A percentile compares a stretch with the other conserved stretches of the same genome.
These are phyloP conservation scores for Eristalis tenax DNA, from an alignment of 2,888 invertebrate species.

Conservation along the genomic window DNA sequence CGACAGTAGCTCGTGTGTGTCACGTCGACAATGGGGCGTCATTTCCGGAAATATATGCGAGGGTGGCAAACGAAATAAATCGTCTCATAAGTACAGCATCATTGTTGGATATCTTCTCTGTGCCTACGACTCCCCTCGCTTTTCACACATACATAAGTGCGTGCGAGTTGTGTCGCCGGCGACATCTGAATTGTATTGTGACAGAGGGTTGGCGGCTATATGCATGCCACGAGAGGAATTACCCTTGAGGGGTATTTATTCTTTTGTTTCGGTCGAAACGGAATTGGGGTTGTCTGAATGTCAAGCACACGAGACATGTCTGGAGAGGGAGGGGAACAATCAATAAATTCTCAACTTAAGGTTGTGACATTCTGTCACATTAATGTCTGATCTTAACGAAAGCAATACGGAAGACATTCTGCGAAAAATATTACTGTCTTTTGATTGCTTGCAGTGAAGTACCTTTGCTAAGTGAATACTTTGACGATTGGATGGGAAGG, in stretches of 20 bases:
- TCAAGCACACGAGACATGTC: slow-evolving; percentile 41
- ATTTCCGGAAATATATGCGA: slow-evolving; percentile 35
- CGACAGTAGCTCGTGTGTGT: slow-evolving; percentile 16
- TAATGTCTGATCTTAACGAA: slow-evolving; percentile 5
- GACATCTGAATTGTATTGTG: slow-evolving; percentile 43
- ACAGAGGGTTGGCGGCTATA: slow-evolving; percentile 27
- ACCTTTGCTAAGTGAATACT: too few relatives aligned
- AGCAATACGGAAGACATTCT: slow-evolving; percentile 4
- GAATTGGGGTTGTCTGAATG: slow-evolving; percentile 26
- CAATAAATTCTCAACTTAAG: slow-evolving; percentile 17
- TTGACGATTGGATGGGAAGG: too few relatives aligned
- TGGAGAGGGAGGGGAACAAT: slow-evolving; percentile 11
- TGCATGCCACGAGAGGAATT: background rate
- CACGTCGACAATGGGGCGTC: slow-evolving; percentile 24
- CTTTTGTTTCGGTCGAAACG: slow-evolving; percentile 9
- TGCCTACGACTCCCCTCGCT: slow-evolving; percentile 10
- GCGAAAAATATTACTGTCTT: background rate
- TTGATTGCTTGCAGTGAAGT: too few relatives aligned
- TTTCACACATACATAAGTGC: slow-evolving; percentile 26
- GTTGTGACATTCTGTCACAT: slow-evolving; percentile 15
- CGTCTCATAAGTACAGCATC: slow-evolving; percentile 12
- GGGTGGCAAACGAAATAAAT: slow-evolving; percentile 29
- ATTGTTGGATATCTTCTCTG: slow-evolving; percentile 18
- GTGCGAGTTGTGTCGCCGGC: slow-evolving; percentile 46
- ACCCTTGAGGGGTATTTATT: slow-evolving; percentile 42